Conservation (phyloP, 2,113 vertebrate species). For the Pseudorasbora parva region DNA sequence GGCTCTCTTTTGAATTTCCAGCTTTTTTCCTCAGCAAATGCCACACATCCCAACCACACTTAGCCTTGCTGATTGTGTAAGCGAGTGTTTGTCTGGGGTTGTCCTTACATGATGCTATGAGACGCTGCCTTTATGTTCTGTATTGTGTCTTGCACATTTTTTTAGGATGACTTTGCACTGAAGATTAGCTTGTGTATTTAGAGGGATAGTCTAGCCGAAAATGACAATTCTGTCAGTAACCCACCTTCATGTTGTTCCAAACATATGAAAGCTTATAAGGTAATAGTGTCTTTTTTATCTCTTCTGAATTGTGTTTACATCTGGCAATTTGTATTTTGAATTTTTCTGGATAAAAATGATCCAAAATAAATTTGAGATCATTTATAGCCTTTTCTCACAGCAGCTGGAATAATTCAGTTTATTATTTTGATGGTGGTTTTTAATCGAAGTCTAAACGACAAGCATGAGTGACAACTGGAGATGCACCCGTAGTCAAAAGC, state of each 20-base stretch:
- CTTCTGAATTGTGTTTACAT: background rate
- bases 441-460: no score
- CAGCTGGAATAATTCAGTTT: no score
- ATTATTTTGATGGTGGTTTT: no score
- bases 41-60: background rate
- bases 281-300: background rate
- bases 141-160: background rate
- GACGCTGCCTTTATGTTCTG: background rate
- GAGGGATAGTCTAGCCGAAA: background rate
- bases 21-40: background rate
- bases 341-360: no score
- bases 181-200: background rate
- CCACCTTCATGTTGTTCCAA: background rate
- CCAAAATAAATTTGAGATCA: no score
- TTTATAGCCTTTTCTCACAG: no score
- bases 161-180: background rate
- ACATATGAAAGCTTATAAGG: background rate
- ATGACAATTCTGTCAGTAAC: background rate
- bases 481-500: no score
- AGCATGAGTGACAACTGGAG: no score
- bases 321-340: background rate
- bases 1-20: background rate
- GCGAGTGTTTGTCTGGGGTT: background rate
- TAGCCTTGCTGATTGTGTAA: background rate
- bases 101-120: background rate